Conservation (phyloP, 2,888 invertebrate species). For the Plebejus argus region DNA sequence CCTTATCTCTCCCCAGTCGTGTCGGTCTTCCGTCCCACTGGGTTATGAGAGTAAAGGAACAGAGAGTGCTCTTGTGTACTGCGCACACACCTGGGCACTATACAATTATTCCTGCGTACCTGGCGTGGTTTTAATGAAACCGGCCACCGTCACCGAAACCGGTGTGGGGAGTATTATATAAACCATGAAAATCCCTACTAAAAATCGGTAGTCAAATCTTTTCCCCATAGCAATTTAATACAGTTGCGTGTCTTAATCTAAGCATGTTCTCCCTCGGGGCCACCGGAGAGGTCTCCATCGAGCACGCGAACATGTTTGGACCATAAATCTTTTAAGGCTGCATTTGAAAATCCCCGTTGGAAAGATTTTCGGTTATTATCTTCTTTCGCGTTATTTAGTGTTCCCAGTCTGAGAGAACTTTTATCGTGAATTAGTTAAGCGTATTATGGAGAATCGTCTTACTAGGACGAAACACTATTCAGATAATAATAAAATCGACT, state of each 20-base stretch:
- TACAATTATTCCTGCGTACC: too few species aligned
- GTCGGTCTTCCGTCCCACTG: too few species aligned
- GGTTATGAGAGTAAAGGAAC: too few species aligned
- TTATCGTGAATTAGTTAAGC: not conserved
- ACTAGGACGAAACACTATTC: too few species aligned
- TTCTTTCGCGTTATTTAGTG: not conserved
- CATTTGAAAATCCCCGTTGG: not conserved
- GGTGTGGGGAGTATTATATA: too few species aligned
- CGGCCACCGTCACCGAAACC: too few species aligned
- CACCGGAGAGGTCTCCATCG: not conserved
- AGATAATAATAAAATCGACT: too few species aligned
- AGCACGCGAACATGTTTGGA: conserved; percentile 19
- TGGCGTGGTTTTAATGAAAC: too few species aligned
- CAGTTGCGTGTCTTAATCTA: conserved; percentile 17
- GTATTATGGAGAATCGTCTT: too few species aligned
- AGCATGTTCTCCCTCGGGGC: not conserved
- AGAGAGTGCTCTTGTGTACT: too few species aligned
- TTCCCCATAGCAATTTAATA: conserved; percentile 8
- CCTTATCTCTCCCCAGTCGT: too few species aligned
- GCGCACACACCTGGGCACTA: too few species aligned
- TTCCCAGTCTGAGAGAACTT: not conserved
- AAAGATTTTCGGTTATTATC: conserved; percentile 4
- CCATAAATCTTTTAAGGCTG: conserved; percentile 5
- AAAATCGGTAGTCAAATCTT: conserved; percentile 9
- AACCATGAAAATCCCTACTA: not conserved